A percentile compares a stretch with the other conserved stretches of the same genome.
These are phyloP conservation scores for Hedya salicella DNA, from an alignment of 2,888 invertebrate genomes.

Conservation along the genomic window DNA sequence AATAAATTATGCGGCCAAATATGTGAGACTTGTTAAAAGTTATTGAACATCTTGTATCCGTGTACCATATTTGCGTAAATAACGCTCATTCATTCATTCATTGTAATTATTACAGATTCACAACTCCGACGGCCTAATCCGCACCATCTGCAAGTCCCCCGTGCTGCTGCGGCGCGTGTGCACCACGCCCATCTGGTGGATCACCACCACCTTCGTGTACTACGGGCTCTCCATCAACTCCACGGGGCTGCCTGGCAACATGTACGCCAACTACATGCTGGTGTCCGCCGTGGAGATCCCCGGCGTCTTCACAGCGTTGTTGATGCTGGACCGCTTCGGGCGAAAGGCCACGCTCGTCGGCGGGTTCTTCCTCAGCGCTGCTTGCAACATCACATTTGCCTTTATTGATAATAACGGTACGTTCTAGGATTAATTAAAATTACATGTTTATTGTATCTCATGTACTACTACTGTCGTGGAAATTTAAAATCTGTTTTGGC, in stretches of 20 bases:
- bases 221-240: conserved; percentile 92
- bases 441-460: no score
- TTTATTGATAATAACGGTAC: conserved; percentile 81
- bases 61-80: no score
- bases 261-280: conserved; percentile 89
- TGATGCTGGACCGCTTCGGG: conserved; percentile 86
- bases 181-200: conserved; percentile 91
- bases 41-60: no score
- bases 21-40: no score
- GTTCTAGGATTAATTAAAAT: no score
- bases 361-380: conserved; percentile 86
- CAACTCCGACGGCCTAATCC: conserved; percentile 19
- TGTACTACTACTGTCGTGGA: no score
- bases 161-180: conserved; percentile 83
- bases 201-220: conserved; percentile 91
- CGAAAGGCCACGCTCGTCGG: conserved; percentile 85
- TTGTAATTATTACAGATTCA: not conserved
- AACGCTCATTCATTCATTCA: no score
- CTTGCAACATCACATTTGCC: conserved; percentile 69
- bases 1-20: no score
- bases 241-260: conserved; percentile 88
- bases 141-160: conserved; percentile 75
- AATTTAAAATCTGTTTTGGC: no score
- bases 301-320: conserved; percentile 86
- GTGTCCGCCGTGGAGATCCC: conserved; percentile 89